Base-by-base conservation (phyloP, 2,797 vertebrate species). In the Glossophaga mutica region DNA sequence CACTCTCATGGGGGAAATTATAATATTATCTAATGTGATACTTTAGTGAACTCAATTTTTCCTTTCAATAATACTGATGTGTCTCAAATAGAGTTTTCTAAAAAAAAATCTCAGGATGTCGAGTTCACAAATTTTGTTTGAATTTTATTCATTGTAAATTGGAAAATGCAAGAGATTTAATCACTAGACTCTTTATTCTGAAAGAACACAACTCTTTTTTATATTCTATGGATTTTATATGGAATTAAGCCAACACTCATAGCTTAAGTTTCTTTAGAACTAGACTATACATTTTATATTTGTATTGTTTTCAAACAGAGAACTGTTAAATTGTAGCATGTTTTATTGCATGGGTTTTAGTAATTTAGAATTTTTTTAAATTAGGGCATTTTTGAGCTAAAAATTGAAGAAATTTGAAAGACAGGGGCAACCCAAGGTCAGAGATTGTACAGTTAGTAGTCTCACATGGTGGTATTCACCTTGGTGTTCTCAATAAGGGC, bases 11-110 rank as follows among this genome's bases (percentile, higher is more conserved):
- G 85, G 86, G 82, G 24, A 81, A 97, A 97, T 89, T 88, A 57
- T 55, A 95, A 85, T 77, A 90, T 97, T 96, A 96, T 96, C 91
- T 96, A 81, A 77, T 74, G 7, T 48, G 95, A 93, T 97, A 97
- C 26, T 16, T 73, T 94, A 57, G n/a, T 59, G 29, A 94, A 73
- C 84, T 92, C 22, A 24, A 95, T 90, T 97, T 96, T 96, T 97
- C 48, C 4, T 97, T 93, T 95, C 94, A 95, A 74, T 42, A 97
- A 94, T 37, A 91, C 18, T 21, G 34, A 73, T 93, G n/a, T 95
- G 57, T 81, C 91, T 82, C 59, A 97, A 97, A 97, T 90, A 85
- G 42, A 79, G 50, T 92, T 95, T 97, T 76, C 1, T 48, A 32
- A 76, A 88, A 76, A 88, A 87, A 84, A 55, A 89, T 67, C 57